These are phyloP conservation scores for Caenorhabditis plicata DNA, from an alignment of 2,888 invertebrate genomes.

Conservation along the genomic window DNA sequence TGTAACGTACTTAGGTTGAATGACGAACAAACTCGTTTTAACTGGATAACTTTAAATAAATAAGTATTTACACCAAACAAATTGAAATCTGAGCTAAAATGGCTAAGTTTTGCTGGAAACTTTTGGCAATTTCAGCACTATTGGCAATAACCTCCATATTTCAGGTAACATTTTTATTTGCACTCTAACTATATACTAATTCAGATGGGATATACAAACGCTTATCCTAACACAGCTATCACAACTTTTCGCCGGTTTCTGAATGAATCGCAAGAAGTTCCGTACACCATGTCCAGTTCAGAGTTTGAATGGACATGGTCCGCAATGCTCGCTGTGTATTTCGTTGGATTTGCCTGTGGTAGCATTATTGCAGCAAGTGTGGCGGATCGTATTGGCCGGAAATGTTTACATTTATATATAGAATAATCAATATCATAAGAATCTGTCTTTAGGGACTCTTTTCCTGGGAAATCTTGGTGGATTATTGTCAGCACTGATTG, in stretches of 20 bases:
- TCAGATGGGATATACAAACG: conserved; percentile 57
- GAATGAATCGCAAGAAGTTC: conserved; percentile 12
- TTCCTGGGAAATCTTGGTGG: conserved; percentile 38
- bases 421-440: neutral
- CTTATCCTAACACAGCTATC: conserved; percentile 57
- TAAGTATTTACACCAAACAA: too few species aligned
- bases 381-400: conserved; percentile 56
- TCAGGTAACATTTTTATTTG: conserved; percentile 9
- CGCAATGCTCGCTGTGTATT: conserved; percentile 52
- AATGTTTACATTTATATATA: conserved; percentile 40
- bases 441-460: conserved; percentile 24
- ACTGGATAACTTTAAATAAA: too few species aligned
- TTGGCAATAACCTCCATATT: conserved; percentile 28
- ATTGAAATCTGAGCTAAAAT: neutral
- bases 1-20: too few species aligned
- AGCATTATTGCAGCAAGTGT: conserved; percentile 46
- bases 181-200: neutral
- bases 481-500: conserved; percentile 33
- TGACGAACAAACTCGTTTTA: too few species aligned
- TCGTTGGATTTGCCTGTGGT: conserved; percentile 54
- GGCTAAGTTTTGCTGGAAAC: conserved; percentile 16
- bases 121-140: conserved; percentile 12
- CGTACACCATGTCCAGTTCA: conserved; percentile 12
- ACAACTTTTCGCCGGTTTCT: conserved; percentile 15
- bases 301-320: conserved; percentile 58